Evolutionary conservation across 2,888 invertebrate species (phyloP).

Genomic region (Rhingia rostrata): DNA sequence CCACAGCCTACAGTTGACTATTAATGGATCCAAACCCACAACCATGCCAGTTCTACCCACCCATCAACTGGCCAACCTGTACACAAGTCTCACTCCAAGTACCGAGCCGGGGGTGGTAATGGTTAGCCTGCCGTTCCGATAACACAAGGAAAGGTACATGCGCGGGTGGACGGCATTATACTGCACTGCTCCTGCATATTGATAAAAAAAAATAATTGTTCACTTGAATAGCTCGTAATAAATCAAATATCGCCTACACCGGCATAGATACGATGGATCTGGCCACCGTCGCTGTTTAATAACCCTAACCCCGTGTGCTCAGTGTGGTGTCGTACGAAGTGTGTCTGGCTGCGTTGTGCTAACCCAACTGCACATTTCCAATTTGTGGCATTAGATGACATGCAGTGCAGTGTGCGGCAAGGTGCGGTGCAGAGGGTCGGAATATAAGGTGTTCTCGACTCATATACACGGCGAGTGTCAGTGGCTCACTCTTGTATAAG

Average conservation of each 20-base stretch:
- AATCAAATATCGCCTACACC: conserved; percentile 74
- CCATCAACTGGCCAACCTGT: conserved; percentile 61
- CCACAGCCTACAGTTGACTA: conserved; percentile 35
- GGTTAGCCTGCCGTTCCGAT: conserved; percentile 32
- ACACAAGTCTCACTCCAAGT: conserved; percentile 26
- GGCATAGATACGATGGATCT: conserved; percentile 37
- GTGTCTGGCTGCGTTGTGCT: conserved; percentile 51
- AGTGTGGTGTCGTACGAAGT: conserved; percentile 33
- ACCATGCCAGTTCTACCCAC: conserved; percentile 8
- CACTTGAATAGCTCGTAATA: conserved; percentile 69
- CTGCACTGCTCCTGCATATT: conserved; percentile 54
- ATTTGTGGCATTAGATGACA: conserved; percentile 67
- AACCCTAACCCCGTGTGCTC: conserved; percentile 39
- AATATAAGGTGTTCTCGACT: not conserved
- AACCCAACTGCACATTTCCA: conserved; percentile 63
- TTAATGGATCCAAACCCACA: conserved; percentile 66
- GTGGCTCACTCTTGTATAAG: conserved; percentile 64
- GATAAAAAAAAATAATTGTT: conserved; percentile 62
- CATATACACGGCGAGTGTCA: conserved; percentile 39
- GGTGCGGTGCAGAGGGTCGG: conserved; percentile 27
- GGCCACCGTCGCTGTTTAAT: conserved; percentile 52
- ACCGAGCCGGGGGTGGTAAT: conserved; percentile 34
- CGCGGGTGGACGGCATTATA: conserved; percentile 28
- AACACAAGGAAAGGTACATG: not conserved
- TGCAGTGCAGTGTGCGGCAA: conserved; percentile 6